Evolutionary conservation across 1,140 invertebrate genomes (phyloP), one percentile per base, ranked within the genome.

Genomic region (Oryzaephilus surinamensis): DNA sequence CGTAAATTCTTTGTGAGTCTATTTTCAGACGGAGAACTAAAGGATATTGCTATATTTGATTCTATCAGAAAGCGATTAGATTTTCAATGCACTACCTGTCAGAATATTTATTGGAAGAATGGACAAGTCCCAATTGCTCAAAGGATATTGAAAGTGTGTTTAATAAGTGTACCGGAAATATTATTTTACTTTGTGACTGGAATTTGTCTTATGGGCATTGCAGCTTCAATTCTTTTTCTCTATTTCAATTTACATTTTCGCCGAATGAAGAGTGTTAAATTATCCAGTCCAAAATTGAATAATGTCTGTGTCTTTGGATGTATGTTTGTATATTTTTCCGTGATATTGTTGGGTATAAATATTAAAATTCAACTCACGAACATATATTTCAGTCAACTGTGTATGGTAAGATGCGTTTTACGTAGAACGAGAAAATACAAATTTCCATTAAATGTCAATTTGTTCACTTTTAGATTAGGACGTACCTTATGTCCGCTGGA

Each of bases 221-320:
- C 76, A 0, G 54, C 88, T 14, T 81, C 87, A 4, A 58, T 85
- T 4, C 71, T 74, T 3, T 92, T 91, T 57, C 66, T 94, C 13
- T 76, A 74, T 20, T 91, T 92, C 60, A 94, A 92, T 65, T 67
- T 92, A 31, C 82, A 86, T 63, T 88, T 89, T 63, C 71, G 87
- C 38, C 80, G 81, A 54, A 72, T 85, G 55, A 90, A 88, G 83
- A 90, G 72, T 67, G 73, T 81, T 65, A 97, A 97, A 68, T 80
- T 98, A 64, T 96, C 92, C 12, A 95, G 90, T 60, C 94, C 94
- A 4, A 83, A 92, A 55, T 71, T 97, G 44, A 97, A 97, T 70
- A 97, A 97, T 66, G 79, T 97, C 58, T 93, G 95, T 8, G 86
- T 95, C 29, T 77, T 92, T 29, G 95, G 94, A 13, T 96, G 91